Evolutionary conservation across 2,797 vertebrate species (phyloP), one percentile per base, ranked within the genome.

Genomic region (Sarcoramphus papa): DNA sequence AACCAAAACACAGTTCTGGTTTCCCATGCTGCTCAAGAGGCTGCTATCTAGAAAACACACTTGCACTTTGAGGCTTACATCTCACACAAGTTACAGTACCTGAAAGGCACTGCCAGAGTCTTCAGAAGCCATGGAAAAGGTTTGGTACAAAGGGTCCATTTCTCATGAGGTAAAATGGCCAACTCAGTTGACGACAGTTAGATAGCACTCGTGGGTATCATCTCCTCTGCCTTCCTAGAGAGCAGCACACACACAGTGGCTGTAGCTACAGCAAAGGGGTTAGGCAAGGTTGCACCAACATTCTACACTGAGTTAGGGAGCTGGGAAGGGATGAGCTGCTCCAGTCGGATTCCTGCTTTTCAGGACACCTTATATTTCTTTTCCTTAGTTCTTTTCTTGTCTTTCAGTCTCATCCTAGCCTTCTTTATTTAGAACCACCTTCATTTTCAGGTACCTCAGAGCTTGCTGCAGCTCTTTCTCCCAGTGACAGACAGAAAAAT

Each of bases 401-500:
- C 60, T 85, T 85, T 37, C 75, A 65, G 48, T 37, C 51, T 77
- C 37, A 48, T 14, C 64, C 41, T 70, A 70, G 25, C 56, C 14
- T 40, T 14, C 84, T 85, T 90, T 90, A 69, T 76, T 94, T 78
- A 90, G 45, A 56, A 60, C 41, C 69, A 75, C 85, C 60, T 85
- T 72, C 37, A 25, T 69, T 92, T 62, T 81, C 89, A 87, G 74
- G 76, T 73, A 81, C 40, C 19, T 14, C 85, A 31, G 73, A 72
- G 81, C 53, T 88, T 68, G 47, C 48, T 85, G 73, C 67, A 68
- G 59, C 72, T 84, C 43, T 9, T 62, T 47, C 91, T 82, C 27
- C 50, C 63, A 77, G 37, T 51, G 92, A 83, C 81, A 90, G 84
- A 60, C 37, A 79, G 59, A 40, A 75, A 54, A 67, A 51, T 31